A percentile compares a stretch with the other conserved stretches of the same genome.
These are phyloP conservation scores for Parasteatoda tepidariorum DNA, from an alignment of 1,140 invertebrate species.

Conservation along the genomic window DNA sequence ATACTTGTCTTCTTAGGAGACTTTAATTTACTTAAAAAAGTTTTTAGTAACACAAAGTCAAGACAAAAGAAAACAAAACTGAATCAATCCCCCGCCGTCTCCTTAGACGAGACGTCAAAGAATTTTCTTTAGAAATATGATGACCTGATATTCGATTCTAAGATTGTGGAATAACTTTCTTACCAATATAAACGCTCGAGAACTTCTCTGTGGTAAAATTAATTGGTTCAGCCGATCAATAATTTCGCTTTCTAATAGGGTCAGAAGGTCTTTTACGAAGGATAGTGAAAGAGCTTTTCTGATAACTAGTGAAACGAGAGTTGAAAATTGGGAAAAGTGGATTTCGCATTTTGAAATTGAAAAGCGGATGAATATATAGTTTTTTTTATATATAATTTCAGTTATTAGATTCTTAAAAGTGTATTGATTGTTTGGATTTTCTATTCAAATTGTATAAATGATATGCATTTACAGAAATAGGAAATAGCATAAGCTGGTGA, in stretches of 20 bases:
- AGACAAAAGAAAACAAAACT: no score
- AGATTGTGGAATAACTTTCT: conserved; percentile 31
- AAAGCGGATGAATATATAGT: neutral
- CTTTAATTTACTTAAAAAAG: no score
- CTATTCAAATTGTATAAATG: no score
- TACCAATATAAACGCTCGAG: conserved; percentile 15
- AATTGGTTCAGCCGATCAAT: conserved; percentile 32
- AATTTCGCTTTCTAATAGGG: conserved; percentile 30
- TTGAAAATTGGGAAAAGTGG: conserved; percentile 10
- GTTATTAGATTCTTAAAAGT: no score
- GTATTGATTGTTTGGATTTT: no score
- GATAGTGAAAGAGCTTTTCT: conserved; percentile 36
- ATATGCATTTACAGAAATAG: no score
- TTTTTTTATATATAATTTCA: no score
- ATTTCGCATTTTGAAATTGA: conserved; percentile 21
- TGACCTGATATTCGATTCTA: conserved; percentile 14
- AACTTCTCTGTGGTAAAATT: conserved; percentile 21
- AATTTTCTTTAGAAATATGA: neutral
- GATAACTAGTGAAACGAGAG: conserved; percentile 21
- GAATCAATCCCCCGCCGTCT: no score
- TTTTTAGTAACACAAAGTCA: no score
- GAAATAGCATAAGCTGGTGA: no score
- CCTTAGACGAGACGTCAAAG: no score
- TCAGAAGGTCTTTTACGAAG: neutral
- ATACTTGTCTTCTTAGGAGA: no score